Evolutionary conservation across 2,888 invertebrate genomes (phyloP), one percentile per base, ranked within the genome.

Genomic region (Melieria crassipennis): DNA sequence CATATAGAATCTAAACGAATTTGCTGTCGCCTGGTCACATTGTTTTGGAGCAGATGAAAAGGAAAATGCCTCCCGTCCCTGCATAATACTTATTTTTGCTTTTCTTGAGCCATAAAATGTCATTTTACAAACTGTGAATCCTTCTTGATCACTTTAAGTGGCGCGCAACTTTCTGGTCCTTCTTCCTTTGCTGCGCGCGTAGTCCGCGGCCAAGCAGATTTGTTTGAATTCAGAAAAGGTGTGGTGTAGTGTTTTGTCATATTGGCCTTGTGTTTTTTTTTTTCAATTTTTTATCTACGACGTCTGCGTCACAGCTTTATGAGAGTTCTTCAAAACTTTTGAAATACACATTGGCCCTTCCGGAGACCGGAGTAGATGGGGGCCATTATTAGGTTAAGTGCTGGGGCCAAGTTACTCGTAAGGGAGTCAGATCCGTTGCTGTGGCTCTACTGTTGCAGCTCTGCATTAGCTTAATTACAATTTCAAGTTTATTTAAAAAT

Each of bases 51-150:
- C 9, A 52, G 13, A 56, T 50, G 65, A 63, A 47, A 65, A 65
- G 68, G 16, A 62, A 68, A 57, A 57, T 61, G 70, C 30, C 30
- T 30, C 30, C 30, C 30, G 30, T 30, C 30, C 60, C 30, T 30
- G 30, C 3, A 30, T 16, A 30, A 30, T 30, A 30, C 16, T 43
- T 71, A 62, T 61, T 65, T 16, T 62, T 62, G 62, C 52, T 69
- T 62, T 72, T 74, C 50, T 56, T 82, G 81, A 80, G 84, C 82
- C 80, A 82, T 85, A 82, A 84, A 84, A 83, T 80, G 81, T 76
- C 80, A 78, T 80, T 84, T 85, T 82, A 85, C 82, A 84, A 85
- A 83, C 84, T 85, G 86, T 81, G 81, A 86, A 85, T 85, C 85
- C 82, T 82, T 79, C 82, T 84, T 84, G 85, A 85, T 85, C 85